Evolutionary conservation across 1,140 invertebrate species (phyloP).

Genomic region (Trypoxylus dichotomus): DNA sequence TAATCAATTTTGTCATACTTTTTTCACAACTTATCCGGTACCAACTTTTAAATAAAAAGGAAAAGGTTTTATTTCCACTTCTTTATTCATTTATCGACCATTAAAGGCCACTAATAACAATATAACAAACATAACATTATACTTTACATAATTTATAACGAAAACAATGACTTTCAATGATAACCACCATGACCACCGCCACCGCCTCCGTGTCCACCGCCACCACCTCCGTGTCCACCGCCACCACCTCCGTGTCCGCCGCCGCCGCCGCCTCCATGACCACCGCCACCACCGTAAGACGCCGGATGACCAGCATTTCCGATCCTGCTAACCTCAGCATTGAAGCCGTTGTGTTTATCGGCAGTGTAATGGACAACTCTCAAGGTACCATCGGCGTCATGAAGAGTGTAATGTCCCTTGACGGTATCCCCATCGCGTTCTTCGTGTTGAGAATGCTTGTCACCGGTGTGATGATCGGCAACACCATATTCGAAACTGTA

Average conservation of each 20-base stretch:
- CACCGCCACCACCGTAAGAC: background rate
- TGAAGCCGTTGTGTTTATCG: slow-evolving; percentile 58
- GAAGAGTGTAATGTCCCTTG: slow-evolving; percentile 48
- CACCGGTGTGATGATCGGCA: slow-evolving; percentile 70
- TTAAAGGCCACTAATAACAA: background rate
- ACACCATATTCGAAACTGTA: slow-evolving; percentile 76
- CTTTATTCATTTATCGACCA: background rate
- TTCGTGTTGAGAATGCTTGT: slow-evolving; percentile 60
- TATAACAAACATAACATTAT: background rate
- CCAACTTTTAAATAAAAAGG: background rate
- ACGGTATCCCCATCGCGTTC: slow-evolving; percentile 48
- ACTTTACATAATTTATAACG: background rate
- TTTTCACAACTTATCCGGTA: background rate
- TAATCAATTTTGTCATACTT: too few relatives aligned
- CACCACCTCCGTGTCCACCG: background rate
- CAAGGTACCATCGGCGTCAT: slow-evolving; percentile 61
- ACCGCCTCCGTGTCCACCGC: background rate
- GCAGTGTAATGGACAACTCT: slow-evolving; percentile 62
- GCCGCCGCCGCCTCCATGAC: background rate
- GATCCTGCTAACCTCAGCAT: slow-evolving; percentile 48
- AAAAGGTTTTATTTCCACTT: background rate
- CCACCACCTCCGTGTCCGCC: background rate
- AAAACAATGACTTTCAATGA: background rate
- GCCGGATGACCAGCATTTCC: slow-evolving; percentile 43
- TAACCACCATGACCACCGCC: background rate